These are phyloP conservation scores for Bombylius major DNA, from an alignment of 2,888 invertebrate species.

Conservation along the genomic window DNA sequence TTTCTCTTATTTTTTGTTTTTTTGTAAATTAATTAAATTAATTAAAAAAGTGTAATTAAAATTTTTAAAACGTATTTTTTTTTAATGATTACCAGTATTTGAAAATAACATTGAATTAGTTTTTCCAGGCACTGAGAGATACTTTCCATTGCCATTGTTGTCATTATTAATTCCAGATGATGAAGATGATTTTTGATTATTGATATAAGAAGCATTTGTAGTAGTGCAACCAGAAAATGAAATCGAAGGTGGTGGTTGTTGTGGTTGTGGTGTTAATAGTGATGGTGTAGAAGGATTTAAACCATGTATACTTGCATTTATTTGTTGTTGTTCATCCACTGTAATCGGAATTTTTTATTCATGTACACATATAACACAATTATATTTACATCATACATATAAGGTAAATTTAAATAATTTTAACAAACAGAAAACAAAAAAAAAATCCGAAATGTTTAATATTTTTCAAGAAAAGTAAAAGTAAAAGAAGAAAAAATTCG, in stretches of 20 bases:
- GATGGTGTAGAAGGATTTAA: slow-evolving; percentile 11
- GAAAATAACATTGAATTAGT: slow-evolving; percentile 23
- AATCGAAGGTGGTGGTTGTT: slow-evolving; percentile 20
- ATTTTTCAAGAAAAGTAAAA: too few relatives aligned
- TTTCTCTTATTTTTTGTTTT: neutral
- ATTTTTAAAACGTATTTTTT: neutral
- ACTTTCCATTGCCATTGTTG: slow-evolving; percentile 28
- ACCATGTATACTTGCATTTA: slow-evolving; percentile 16
- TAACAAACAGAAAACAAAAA: too few relatives aligned
- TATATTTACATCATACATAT: too few relatives aligned
- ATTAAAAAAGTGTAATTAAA: neutral
- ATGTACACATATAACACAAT: too few relatives aligned
- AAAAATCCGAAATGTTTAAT: too few relatives aligned
- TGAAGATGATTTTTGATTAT: slow-evolving; percentile 13
- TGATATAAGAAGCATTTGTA: too few relatives aligned
- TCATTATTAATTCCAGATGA: slow-evolving; percentile 23
- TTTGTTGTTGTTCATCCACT: slow-evolving; percentile 33
- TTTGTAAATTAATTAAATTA: too few relatives aligned
- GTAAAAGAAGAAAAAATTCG: too few relatives aligned
- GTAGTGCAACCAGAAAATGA: slow-evolving; percentile 21
- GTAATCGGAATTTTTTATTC: slow-evolving; percentile 19
- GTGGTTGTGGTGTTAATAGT: neutral
- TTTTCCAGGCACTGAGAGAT: slow-evolving; percentile 34
- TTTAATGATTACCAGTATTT: slow-evolving; percentile 9
- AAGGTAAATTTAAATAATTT: too few relatives aligned